These are phyloP conservation scores for Hydractinia echinata DNA, from an alignment of 30 jellyfish, hydroid and myxozoan genomes.

Conservation along the genomic window DNA sequence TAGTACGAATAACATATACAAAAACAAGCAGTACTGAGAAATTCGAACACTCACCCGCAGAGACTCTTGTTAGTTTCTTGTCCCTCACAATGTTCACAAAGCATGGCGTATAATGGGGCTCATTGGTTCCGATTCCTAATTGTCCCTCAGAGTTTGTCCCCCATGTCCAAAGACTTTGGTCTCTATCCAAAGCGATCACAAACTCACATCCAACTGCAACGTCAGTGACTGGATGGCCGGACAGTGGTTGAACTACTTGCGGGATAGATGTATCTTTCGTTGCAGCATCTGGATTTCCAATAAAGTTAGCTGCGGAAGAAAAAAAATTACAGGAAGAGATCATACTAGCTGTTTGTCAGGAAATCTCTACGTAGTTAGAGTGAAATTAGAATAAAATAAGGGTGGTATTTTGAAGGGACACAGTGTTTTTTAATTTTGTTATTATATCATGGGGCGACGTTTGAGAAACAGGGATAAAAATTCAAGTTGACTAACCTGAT, in stretches of 20 bases:
- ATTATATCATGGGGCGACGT: too few relatives aligned
- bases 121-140: slow-evolving; percentile 67
- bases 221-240: slow-evolving; percentile 55
- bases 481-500: too few relatives aligned
- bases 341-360: too few relatives aligned
- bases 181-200: slow-evolving; percentile 66
- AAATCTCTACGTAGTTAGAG: too few relatives aligned
- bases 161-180: slow-evolving; percentile 83
- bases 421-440: too few relatives aligned
- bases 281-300: slow-evolving; percentile 45
- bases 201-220: slow-evolving; percentile 76
- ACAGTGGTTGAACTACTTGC: slow-evolving; percentile 47
- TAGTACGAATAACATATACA: not conserved
- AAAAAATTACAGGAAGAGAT: not conserved
- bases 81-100: slow-evolving; percentile 46
- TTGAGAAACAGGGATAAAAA: too few relatives aligned
- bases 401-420: too few relatives aligned
- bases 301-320: slow-evolving; percentile 35
- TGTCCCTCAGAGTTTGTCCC: slow-evolving; percentile 78
- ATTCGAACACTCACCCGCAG: slow-evolving; percentile 59
- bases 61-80: slow-evolving; percentile 53
- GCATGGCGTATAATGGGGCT: slow-evolving; percentile 60
- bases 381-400: too few relatives aligned
- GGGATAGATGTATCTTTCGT: slow-evolving; percentile 46
- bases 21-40: too few relatives aligned